These are phyloP conservation scores for Lacanobia oleracea DNA, from an alignment of 2,888 invertebrate genomes.

Conservation along the genomic window DNA sequence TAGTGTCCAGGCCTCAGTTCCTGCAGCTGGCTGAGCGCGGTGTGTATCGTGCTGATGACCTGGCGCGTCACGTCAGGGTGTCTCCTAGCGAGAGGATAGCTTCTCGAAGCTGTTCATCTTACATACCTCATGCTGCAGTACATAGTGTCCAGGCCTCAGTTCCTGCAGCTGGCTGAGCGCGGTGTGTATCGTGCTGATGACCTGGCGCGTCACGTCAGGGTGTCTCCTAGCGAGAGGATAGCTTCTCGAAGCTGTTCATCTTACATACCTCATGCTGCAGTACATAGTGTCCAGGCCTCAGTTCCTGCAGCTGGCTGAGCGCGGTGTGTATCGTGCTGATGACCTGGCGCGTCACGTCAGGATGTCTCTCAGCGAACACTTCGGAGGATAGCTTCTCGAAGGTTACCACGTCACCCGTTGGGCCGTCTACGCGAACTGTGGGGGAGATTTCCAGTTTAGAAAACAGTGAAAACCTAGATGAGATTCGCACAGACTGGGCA, in stretches of 20 bases:
- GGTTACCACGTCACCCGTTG: conserved; percentile 77
- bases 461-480: not conserved
- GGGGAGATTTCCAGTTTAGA: not conserved
- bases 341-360: conserved; percentile 40
- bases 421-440: conserved; percentile 79
- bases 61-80: conserved; percentile 16
- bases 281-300: conserved; percentile 79
- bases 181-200: conserved; percentile 65
- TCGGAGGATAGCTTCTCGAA: conserved; percentile 61
- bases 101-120: not conserved
- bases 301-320: conserved; percentile 74
- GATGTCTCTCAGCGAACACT: conserved; percentile 47
- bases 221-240: not conserved
- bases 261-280: conserved; percentile 79
- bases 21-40: conserved; percentile 74
- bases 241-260: not conserved
- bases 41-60: conserved; percentile 64
- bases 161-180: conserved; percentile 75
- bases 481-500: not conserved
- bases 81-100: not conserved
- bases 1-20: conserved; percentile 79
- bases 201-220: conserved; percentile 18
- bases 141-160: conserved; percentile 77
- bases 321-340: conserved; percentile 67
- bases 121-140: conserved; percentile 80